Base-by-base conservation (phyloP, 2,888 invertebrate species). In the Argyresthia albistria region DNA sequence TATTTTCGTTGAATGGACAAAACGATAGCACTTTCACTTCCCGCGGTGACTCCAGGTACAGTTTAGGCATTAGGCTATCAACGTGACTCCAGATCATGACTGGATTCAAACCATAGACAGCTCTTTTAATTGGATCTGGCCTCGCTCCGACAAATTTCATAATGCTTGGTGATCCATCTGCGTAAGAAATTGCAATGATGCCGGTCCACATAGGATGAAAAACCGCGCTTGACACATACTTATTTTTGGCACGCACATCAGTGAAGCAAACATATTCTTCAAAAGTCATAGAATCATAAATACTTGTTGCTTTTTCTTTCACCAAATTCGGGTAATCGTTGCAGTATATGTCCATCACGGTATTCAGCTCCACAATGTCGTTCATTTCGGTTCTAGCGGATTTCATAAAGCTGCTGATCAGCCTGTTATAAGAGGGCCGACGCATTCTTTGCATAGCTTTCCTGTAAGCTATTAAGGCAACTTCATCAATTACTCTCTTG, bases 141-240 rank as follows among this genome's bases (percentile, higher is more conserved):
- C 76, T 75, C 64, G 80, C 60, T 66, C 73, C 65, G 58, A 78
- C 55, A 35, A 63, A 69, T 62, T 81, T 88, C 67, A 86, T 80
- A 42, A 76, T 77, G 36, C 84, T 81, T 1, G 89, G 83, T 0
- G 90, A 89, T 42, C 73, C 82, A 59, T 91, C 90, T 0, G 91
- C 83, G 62, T 94, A 95, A n/a, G 91, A 84, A 37, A 91, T 88
- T 0, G 91, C 93, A 2, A 91, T 88, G 9, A 92, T 86, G 0
- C 93, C 94, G 0, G 92, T 89, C 87, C 91, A 89, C 71, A 90
- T 87, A 0, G 92, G 93, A 77, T 94, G 94, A 91, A 94, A 95
- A 56, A 86, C 84, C 11, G 91, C 82, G 56, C 89, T 82, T 7
- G 91, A 89, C 43, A 95, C 90, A 69, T 89, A 91, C 60, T 92